Percentiles rank a stretch among this genome's conserved stretches.
These are phyloP conservation scores for Nettapus auritus DNA, from an alignment of 2,113 vertebrate species.

Conservation along the genomic window DNA sequence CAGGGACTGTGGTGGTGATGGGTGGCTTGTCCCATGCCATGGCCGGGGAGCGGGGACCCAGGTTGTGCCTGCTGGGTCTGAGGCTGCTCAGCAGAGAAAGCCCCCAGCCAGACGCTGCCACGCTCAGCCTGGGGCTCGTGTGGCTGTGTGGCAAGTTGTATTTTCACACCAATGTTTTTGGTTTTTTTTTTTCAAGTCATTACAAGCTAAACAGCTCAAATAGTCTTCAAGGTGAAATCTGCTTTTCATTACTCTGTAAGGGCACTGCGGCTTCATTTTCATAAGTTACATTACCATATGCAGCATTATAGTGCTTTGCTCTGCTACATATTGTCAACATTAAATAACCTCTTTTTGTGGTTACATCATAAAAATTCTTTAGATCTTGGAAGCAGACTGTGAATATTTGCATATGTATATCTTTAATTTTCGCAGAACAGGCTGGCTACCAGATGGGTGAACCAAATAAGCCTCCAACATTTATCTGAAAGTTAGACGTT, in stretches of 20 bases:
- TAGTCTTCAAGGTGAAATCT: background rate
- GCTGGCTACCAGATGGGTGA: constrained; percentile 79
- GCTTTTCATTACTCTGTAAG: background rate
- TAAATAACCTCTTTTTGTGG: constrained; percentile 51
- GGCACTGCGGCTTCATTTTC: background rate
- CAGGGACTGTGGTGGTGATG: background rate
- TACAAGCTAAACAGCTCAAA: background rate
- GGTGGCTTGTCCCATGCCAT: background rate
- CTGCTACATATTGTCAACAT: constrained; percentile 13
- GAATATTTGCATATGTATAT: constrained; percentile 68
- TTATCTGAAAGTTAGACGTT: constrained; percentile 41
- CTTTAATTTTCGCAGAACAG: constrained; percentile 75
- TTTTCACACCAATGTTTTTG: background rate
- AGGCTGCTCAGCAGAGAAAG: background rate
- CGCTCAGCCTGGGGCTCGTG: accelerated
- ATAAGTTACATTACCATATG: background rate
- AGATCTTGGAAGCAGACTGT: constrained; percentile 57
- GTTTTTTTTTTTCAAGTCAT: background rate
- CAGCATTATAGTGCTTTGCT: constrained; percentile 11
- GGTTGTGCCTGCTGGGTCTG: background rate
- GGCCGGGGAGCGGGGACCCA: background rate
- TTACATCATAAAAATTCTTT: constrained; percentile 59
- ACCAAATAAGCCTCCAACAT: constrained; percentile 66
- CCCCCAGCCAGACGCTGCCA: background rate
- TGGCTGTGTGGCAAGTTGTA: background rate